Percentiles rank a stretch among this genome's conserved stretches.
These are phyloP conservation scores for Tyrannus savana DNA, from an alignment of 2,113 vertebrate genomes.

Conservation along the genomic window DNA sequence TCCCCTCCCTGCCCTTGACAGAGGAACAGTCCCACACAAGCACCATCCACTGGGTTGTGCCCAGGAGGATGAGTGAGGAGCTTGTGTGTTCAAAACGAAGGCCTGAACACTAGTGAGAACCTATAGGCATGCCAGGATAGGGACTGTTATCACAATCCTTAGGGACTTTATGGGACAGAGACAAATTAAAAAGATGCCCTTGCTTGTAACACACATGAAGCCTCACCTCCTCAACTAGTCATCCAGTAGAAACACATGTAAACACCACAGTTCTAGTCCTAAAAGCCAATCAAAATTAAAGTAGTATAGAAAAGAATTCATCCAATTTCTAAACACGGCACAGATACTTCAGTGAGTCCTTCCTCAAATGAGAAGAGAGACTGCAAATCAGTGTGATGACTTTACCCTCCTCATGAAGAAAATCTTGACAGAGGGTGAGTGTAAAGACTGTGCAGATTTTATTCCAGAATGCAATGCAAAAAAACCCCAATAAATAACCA, in stretches of 20 bases:
- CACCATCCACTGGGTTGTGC: neutral
- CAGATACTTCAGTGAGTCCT: neutral
- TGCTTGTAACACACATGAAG: neutral
- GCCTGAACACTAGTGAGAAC: neutral
- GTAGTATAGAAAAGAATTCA: neutral
- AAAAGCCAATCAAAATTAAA: neutral
- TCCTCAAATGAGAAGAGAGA: neutral
- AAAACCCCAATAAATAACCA: neutral
- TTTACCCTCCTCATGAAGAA: neutral
- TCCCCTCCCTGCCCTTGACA: neutral
- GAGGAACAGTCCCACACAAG: neutral
- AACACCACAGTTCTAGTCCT: neutral
- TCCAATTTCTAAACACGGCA: neutral
- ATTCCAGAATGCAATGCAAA: neutral
- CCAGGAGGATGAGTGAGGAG: neutral
- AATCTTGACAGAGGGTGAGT: neutral
- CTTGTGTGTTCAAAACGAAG: neutral
- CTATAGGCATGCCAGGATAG: neutral
- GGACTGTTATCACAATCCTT: neutral
- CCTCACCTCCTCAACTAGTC: neutral
- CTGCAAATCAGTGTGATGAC: neutral
- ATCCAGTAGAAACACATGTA: neutral
- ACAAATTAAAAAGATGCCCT: neutral
- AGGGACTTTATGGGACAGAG: neutral
- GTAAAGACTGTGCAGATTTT: neutral